A percentile compares a stretch with the other conserved stretches of the same genome.
Evolutionary conservation across 2,797 vertebrate genomes (phyloP).

Genomic region (Heteromormyrus szaboi): DNA sequence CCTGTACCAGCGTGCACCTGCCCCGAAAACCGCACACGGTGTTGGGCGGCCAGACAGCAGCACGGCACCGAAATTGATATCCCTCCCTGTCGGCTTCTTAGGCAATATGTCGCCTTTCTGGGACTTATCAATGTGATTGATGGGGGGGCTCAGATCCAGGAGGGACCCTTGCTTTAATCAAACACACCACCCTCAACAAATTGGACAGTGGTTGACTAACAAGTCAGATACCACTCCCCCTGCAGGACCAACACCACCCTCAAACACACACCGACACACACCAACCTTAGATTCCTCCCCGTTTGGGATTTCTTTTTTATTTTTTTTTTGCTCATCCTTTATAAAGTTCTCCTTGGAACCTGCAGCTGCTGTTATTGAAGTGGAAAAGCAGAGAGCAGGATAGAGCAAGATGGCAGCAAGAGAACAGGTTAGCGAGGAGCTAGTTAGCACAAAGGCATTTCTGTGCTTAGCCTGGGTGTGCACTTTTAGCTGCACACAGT

Average conservation of each 20-base stretch:
- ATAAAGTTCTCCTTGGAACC: constrained; percentile 36
- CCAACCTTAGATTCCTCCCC: constrained; percentile 12
- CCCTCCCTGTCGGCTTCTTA: constrained; percentile 73
- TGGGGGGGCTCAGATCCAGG: constrained; percentile 71
- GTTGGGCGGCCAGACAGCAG: constrained; percentile 61
- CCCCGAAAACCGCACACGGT: constrained; percentile 31
- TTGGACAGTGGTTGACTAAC: constrained; percentile 68
- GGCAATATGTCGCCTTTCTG: constrained; percentile 89
- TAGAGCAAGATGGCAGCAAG: constrained; percentile 60
- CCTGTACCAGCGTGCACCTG: constrained; percentile 38
- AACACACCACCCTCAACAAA: constrained; percentile 65
- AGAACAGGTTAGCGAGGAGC: constrained; percentile 33
- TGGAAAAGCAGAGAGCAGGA: constrained; percentile 19
- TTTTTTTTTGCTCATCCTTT: constrained; percentile 40
- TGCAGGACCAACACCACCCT: background rate
- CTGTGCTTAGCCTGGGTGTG: background rate
- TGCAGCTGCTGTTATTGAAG: constrained; percentile 22
- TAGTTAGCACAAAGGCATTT: background rate
- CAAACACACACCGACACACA: background rate
- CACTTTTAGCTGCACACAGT: background rate
- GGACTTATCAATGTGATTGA: constrained; percentile 89
- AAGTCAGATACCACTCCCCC: constrained; percentile 45
- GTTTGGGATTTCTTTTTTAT: constrained; percentile 29
- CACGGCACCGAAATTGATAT: constrained; percentile 80
- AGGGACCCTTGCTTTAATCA: constrained; percentile 79